Evolutionary conservation across 2,888 invertebrate genomes (phyloP).

Genomic region (Temnothorax unifasciatus): DNA sequence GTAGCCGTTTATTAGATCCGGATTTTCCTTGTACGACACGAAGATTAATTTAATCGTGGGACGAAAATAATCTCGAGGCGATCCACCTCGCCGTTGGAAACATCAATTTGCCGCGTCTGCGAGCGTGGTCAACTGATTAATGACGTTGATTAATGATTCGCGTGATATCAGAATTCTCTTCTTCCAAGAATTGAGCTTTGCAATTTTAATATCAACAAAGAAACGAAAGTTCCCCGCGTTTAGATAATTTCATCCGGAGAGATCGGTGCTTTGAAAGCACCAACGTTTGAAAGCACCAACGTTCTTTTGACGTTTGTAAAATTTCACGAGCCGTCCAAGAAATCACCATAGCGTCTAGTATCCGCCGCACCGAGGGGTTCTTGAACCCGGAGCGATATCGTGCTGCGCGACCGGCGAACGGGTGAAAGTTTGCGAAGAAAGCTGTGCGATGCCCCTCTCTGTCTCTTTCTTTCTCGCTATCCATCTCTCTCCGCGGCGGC

Average conservation of each 20-base stretch:
- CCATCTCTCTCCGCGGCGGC: constrained; percentile 1
- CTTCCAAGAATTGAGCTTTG: no score
- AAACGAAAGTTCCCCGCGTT: not conserved
- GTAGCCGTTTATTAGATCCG: not conserved
- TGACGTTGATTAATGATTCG: constrained; percentile 17
- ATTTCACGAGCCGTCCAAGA: constrained; percentile 33
- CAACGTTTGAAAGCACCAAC: no score
- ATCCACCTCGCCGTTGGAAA: constrained; percentile 7
- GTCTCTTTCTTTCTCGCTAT: constrained; percentile 39
- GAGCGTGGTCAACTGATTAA: not conserved
- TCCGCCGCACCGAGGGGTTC: constrained; percentile 70
- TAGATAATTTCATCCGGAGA: not conserved
- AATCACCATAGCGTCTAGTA: constrained; percentile 54
- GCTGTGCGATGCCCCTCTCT: constrained; percentile 74
- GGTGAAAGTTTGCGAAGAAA: constrained; percentile 86
- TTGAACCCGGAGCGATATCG: constrained; percentile 74
- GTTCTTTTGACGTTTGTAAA: not conserved
- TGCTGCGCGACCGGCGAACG: constrained; percentile 65
- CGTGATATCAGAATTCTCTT: not conserved
- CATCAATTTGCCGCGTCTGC: not conserved
- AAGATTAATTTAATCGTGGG: constrained; percentile 3
- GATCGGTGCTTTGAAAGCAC: not conserved
- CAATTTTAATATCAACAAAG: not conserved
- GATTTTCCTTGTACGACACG: not conserved
- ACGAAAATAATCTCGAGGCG: constrained; percentile 15